Conservation (phyloP, 2,797 vertebrate genomes). For the Rhinogobio ventralis region DNA sequence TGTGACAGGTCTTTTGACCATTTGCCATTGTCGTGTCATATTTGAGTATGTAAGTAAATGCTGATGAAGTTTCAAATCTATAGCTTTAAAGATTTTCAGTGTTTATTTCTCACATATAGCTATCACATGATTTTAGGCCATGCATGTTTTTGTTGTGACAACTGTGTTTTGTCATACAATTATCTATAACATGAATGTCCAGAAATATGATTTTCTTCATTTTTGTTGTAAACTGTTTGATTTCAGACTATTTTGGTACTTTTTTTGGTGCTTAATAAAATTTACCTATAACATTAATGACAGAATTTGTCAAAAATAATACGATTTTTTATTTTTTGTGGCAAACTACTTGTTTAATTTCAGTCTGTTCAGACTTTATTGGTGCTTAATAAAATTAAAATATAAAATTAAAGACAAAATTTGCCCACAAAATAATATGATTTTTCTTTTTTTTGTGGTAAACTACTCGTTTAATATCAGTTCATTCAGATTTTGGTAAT, state of each 20-base stretch:
- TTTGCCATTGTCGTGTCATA: not conserved
- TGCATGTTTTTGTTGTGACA: no score
- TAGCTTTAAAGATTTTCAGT: not conserved
- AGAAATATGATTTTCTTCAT: not conserved
- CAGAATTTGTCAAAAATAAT: not conserved
- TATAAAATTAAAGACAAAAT: not conserved
- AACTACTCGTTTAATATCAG: not conserved
- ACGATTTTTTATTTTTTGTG: not conserved
- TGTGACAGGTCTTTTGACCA: not conserved
- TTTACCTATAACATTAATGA: not conserved
- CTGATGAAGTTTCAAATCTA: not conserved
- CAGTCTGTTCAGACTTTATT: not conserved
- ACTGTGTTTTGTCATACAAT: not conserved
- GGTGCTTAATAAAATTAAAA: not conserved
- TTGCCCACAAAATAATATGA: no score
- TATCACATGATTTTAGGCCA: not conserved
- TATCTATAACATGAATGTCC: not conserved
- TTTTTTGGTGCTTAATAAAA: not conserved
- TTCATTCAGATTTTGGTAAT: not conserved
- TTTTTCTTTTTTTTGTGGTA: no score
- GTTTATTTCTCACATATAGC: not conserved
- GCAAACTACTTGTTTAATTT: not conserved
- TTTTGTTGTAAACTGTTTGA: not conserved
- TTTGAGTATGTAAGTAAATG: not conserved
- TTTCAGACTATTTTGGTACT: no score